Percentiles rank a stretch among this genome's conserved stretches.
These are phyloP conservation scores for Drosophila rufa DNA, from an alignment of 1,140 invertebrate species.

Conservation along the genomic window DNA sequence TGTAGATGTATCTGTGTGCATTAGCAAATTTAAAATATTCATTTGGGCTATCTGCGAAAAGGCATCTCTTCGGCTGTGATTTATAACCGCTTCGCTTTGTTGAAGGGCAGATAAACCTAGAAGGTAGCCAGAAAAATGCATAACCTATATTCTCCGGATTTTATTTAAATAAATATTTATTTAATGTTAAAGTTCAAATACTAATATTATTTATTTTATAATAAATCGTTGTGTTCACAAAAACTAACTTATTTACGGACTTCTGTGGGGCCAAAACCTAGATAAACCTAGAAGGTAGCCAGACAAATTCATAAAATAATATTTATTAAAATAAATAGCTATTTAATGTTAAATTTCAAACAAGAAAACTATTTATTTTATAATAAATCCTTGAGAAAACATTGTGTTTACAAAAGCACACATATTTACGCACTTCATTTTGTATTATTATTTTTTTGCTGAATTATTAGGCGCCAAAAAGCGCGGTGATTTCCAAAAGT, in stretches of 20 bases:
- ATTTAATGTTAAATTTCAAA: background rate
- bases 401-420: background rate
- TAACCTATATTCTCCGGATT: background rate
- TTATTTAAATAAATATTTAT: background rate
- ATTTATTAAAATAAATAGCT: background rate
- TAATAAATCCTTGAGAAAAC: background rate
- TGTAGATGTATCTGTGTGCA: conserved; percentile 8
- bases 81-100: conserved; percentile 16
- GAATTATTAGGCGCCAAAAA: conserved; percentile 9
- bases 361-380: background rate
- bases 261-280: background rate
- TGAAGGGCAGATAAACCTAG: conserved; percentile 56
- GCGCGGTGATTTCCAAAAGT: background rate
- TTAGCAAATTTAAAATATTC: conserved; percentile 54
- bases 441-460: background rate
- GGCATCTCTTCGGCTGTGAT: conserved; percentile 54
- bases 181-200: background rate
- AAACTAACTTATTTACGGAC: background rate
- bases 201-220: background rate
- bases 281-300: background rate
- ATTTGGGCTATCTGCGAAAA: conserved; percentile 60
- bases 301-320: background rate
- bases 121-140: background rate
- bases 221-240: background rate
- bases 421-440: background rate